Percentiles rank a stretch among this genome's conserved stretches.
phyloP scores from a whole-genome alignment of 1,140 invertebrate genomes.

The Drosophila persimilis region DNA sequence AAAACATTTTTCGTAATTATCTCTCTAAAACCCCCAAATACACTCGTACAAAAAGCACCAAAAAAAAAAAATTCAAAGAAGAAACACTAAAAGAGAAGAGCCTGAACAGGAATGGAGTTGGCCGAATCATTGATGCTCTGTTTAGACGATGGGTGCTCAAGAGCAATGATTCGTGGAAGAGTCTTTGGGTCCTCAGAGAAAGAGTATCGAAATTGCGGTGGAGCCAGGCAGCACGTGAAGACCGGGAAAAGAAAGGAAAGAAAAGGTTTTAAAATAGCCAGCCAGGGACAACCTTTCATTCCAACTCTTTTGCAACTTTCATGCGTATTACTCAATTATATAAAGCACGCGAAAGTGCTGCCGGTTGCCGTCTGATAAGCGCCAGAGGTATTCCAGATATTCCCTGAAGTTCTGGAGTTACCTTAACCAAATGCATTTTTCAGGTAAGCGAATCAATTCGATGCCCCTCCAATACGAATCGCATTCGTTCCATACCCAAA shows the following conservation, averaged over 20 bases:
- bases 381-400: too few species aligned
- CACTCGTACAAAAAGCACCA: slow-evolving; percentile 19
- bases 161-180: neutral
- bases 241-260: slow-evolving; percentile 8
- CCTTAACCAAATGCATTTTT: too few species aligned
- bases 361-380: too few species aligned
- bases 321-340: too few species aligned
- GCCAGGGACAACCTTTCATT: neutral
- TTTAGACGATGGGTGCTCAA: neutral
- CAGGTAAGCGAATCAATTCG: too few species aligned
- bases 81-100: slow-evolving; percentile 35
- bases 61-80: slow-evolving; percentile 27
- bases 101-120: neutral
- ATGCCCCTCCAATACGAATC: too few species aligned
- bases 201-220: slow-evolving; percentile 17
- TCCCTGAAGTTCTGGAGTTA: too few species aligned
- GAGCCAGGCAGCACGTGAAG: slow-evolving; percentile 40
- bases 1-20: slow-evolving; percentile 79
- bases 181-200: too few species aligned
- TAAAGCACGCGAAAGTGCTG: too few species aligned
- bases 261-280: neutral
- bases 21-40: slow-evolving; percentile 66
- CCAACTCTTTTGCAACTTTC: too few species aligned
- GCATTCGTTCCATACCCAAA: too few species aligned
- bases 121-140: neutral